Conservation (phyloP, 2,888 invertebrate species). For the Deilephila elpenor region DNA sequence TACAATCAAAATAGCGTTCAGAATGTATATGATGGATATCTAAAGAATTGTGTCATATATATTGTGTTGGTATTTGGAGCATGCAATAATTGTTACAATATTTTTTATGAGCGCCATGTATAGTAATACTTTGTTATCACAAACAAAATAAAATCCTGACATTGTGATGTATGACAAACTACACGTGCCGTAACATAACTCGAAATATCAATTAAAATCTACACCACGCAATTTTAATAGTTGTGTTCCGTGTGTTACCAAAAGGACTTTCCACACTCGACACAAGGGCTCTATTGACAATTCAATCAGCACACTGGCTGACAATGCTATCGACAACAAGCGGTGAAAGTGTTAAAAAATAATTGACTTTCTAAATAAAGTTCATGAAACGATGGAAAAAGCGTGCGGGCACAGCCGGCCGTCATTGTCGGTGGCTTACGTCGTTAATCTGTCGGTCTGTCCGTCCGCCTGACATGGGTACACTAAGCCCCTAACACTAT, state of each 20-base stretch:
- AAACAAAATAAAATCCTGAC: background rate
- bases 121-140: background rate
- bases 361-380: conserved; percentile 41
- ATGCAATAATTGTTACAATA: too few species aligned
- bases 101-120: too few species aligned
- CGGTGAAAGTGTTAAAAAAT: conserved; percentile 19
- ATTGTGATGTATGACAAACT: background rate
- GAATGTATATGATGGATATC: background rate
- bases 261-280: background rate
- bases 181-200: background rate
- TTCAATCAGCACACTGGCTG: background rate
- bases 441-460: conserved; percentile 68
- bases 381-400: conserved; percentile 28
- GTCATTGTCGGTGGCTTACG: conserved; percentile 55
- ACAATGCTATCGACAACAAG: conserved; percentile 7
- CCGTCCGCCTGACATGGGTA: conserved; percentile 55
- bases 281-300: background rate
- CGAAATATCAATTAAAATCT: conserved; percentile 2
- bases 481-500: conserved; percentile 40
- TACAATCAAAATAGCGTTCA: background rate
- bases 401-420: conserved; percentile 31
- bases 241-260: background rate
- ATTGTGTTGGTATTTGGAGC: background rate
- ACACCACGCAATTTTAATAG: background rate
- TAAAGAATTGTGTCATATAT: background rate